Evolutionary conservation across 2,888 invertebrate species (phyloP), one percentile per base, ranked within the genome.

Genomic region (Portevinia maculata): DNA sequence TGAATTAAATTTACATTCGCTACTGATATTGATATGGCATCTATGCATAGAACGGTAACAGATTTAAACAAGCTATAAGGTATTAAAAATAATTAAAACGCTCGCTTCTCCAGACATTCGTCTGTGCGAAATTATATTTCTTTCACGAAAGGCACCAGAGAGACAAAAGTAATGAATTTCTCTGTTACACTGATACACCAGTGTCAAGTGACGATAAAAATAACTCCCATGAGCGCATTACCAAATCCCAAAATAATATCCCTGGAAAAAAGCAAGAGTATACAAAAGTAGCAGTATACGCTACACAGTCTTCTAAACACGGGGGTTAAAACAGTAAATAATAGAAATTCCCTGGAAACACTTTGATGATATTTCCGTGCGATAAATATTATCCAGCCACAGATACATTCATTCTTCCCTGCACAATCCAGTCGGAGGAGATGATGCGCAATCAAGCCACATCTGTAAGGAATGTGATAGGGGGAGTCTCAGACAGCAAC

Each of bases 311-410:
- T 17, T n/a, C 7, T 11, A 34, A 19, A 19, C 11, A 39, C 4
- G n/a, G 13, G 30, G 17, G 19, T 11, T n/a, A 30, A 41, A 15
- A 59, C 19, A 15, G 41, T 32, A 32, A 21, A 44, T 13, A 44
- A 52, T 46, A 46, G 32, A 53, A 50, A 34, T 41, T 52, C 34
- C 15, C 19, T 17, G 1, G 15, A 70, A 60, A 57, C 41, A 44
- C 59, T 60, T 60, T 70, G 44, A 53, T 60, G 28, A 60, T 71
- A 44, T 34, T 53, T 62, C 17, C 44, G 28, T 53, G 17, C 41
- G n/a, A 30, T 15, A 24, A 60, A 60, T 67, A 19, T 19, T 70
- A 30, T 19, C 5, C 28, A 21, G 24, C 15, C 19, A 50, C 3
- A 24, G 15, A 9, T 24, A 28, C 9, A 7, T n/a, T n/a, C 6